These are phyloP conservation scores for Didymodactylos carnosus DNA, from an alignment of 2,888 invertebrate genomes.

Conservation along the genomic window DNA sequence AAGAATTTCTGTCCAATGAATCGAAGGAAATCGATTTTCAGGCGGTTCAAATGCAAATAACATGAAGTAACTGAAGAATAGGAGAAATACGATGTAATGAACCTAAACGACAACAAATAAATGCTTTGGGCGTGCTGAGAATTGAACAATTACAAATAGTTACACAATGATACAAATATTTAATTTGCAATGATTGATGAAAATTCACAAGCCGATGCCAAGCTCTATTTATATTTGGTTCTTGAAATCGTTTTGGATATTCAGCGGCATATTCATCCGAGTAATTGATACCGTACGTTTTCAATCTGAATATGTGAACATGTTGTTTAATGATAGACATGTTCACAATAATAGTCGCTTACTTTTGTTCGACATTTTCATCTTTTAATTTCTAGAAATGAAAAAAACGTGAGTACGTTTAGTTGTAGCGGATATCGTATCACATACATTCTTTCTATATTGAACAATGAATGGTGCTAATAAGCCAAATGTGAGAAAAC, in stretches of 20 bases:
- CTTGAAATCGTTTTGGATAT: background rate
- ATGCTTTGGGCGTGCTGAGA: too few relatives aligned
- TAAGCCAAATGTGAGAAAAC: background rate
- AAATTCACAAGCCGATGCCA: background rate
- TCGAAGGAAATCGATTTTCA: background rate
- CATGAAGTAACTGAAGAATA: background rate
- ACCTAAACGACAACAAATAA: background rate
- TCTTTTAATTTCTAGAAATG: background rate
- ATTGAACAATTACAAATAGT: too few relatives aligned
- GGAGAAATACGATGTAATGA: background rate
- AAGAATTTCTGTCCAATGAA: background rate
- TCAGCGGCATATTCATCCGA: background rate
- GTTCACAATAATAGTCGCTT: too few relatives aligned
- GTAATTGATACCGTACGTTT: background rate
- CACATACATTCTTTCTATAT: too few relatives aligned
- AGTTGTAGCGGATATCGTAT: too few relatives aligned
- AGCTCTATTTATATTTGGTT: background rate
- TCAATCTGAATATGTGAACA: background rate
- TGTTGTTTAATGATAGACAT: too few relatives aligned
- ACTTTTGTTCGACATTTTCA: too few relatives aligned
- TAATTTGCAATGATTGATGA: background rate
- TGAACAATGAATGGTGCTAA: background rate
- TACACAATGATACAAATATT: background rate
- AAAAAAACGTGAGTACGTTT: too few relatives aligned
- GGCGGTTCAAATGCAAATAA: background rate